Evolutionary conservation across 1,140 invertebrate genomes (phyloP), one percentile per base, ranked within the genome.

Genomic region (Choristoneura fumiferana): DNA sequence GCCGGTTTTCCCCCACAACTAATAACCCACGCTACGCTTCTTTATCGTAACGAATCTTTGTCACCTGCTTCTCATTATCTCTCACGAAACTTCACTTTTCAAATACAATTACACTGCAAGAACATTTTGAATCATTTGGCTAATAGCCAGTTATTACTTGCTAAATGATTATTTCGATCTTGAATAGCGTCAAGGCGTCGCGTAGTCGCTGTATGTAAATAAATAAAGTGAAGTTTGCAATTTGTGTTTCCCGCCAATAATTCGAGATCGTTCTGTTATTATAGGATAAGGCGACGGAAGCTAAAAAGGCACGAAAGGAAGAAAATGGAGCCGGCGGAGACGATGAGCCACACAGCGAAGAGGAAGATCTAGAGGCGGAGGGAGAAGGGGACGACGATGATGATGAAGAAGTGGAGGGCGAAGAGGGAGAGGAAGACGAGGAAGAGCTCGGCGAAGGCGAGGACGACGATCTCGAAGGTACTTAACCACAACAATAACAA

Each of bases 231-330:
- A 49, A 45, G 58, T 43, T 18, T 53, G 39, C 34, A 14, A 40
- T 15, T 61, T 35, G 52, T 14, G 14, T 18, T 66, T 69, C 63
- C 58, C 60, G 58, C 57, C 57, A 65, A 37, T 69, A 62, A 64
- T 43, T 12, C 49, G 13, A 17, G 18, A 36, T 53, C 58, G 74
- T 67, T 78, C 54, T 82, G 60, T 71, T 90, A 14, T 71, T 90
- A 14, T 71, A 94, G 94, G 94, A 95, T 55, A 94, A 95, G 89
- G 91, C 87, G 56, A 93, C 94, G 14, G 94, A 94, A 39, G 91
- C 92, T 40, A 95, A 95, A 90, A 95, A 95, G 90, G 92, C 92
- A 75, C 94, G 94, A 89, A 95, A 94, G 81, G 94, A 95, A 74
- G 93, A 94, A 71, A 94, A 94, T 72, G 93, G 94, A 13, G 92